These are phyloP conservation scores for Hydrozoanthus gracilis DNA, from an alignment of 92 coral and sea anemone genomes.

Conservation along the genomic window DNA sequence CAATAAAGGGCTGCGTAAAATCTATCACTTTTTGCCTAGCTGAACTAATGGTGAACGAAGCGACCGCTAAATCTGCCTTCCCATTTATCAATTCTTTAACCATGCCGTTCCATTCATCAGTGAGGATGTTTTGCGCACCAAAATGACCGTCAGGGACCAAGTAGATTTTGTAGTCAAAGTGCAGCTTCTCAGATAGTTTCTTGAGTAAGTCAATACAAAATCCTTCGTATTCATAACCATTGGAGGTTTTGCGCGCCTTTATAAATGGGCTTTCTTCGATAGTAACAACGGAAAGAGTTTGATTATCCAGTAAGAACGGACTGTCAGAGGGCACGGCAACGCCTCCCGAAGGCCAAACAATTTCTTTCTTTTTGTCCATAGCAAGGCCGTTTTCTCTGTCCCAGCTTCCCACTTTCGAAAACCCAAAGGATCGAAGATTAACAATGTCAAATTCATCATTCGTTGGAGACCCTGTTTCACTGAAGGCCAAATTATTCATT, in stretches of 20 bases:
- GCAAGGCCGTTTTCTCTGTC: constrained; percentile 59
- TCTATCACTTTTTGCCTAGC: constrained; percentile 81
- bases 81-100: constrained; percentile 78
- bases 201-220: constrained; percentile 84
- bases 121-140: constrained; percentile 71
- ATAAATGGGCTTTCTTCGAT: constrained; percentile 81
- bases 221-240: constrained; percentile 63
- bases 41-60: constrained; percentile 89
- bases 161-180: constrained; percentile 77
- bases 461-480: constrained; percentile 59
- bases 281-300: constrained; percentile 77
- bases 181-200: constrained; percentile 68
- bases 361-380: constrained; percentile 77
- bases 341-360: constrained; percentile 82
- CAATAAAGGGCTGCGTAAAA: constrained; percentile 85
- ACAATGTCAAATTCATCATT: constrained; percentile 75
- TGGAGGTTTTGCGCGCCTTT: constrained; percentile 29
- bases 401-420: constrained; percentile 84
- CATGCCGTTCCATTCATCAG: constrained; percentile 94
- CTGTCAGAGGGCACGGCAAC: constrained; percentile 67
- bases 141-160: constrained; percentile 74
- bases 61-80: constrained; percentile 82
- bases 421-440: constrained; percentile 83
- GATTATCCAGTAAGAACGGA: constrained; percentile 66
- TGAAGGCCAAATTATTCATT: constrained; percentile 62